Evolutionary conservation across 2,797 vertebrate species (phyloP).

Genomic region (Cynopterus sphinx): DNA sequence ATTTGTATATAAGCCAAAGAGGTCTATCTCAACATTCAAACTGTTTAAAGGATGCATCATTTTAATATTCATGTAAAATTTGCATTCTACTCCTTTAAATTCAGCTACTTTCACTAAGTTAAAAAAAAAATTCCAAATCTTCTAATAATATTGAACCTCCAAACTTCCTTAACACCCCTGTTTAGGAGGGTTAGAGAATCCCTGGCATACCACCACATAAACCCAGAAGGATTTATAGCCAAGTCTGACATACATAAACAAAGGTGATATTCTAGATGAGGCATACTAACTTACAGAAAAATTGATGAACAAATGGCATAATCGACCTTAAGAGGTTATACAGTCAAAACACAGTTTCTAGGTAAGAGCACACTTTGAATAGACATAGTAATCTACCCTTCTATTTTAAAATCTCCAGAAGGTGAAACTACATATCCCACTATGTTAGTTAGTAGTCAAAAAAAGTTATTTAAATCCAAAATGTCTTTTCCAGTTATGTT

Average conservation of each 20-base stretch:
- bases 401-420: constrained; percentile 7
- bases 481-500: not conserved
- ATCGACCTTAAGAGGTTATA: not conserved
- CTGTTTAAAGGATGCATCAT: not conserved
- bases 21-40: not conserved
- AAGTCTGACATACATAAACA: not conserved
- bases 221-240: not conserved
- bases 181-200: not conserved
- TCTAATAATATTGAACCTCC: not conserved
- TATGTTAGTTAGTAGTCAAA: not conserved
- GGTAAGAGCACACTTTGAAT: not conserved
- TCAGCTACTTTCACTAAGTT: not conserved
- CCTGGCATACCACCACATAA: not conserved
- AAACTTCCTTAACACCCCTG: not conserved
- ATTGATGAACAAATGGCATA: not conserved
- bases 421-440: not conserved
- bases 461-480: constrained; percentile 29
- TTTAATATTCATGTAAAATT: constrained; percentile 17
- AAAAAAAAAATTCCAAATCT: not conserved
- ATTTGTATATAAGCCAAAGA: not conserved
- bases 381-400: not conserved
- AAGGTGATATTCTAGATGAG: not conserved
- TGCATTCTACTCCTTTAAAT: not conserved
- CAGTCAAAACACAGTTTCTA: not conserved
- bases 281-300: not conserved